These are phyloP conservation scores for Agrochola lota DNA, from an alignment of 2,888 invertebrate species.

Conservation along the genomic window DNA sequence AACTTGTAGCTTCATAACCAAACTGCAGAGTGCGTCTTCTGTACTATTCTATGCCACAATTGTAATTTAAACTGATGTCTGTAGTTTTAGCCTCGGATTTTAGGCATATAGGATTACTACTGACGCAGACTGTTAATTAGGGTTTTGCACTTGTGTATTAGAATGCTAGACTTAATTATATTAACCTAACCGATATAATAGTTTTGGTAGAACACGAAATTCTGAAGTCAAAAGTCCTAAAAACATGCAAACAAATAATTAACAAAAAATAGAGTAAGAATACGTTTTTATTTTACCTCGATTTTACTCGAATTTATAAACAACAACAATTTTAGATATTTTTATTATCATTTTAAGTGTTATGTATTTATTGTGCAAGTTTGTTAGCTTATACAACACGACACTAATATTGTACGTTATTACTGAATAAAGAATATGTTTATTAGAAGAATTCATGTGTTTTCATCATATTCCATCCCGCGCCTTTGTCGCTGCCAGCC, in stretches of 20 bases:
- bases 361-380: conserved; percentile 54
- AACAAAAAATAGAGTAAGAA: not conserved
- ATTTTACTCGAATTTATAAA: conserved; percentile 51
- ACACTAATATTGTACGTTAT: conserved; percentile 46
- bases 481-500: not conserved
- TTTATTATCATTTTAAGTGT: conserved; percentile 45
- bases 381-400: conserved; percentile 28
- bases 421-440: conserved; percentile 53
- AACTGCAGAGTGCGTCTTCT: too few relatives aligned
- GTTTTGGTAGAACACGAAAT: conserved; percentile 29
- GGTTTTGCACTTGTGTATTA: conserved; percentile 36
- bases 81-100: not conserved
- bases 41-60: too few relatives aligned
- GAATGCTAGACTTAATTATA: conserved; percentile 54
- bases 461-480: not conserved
- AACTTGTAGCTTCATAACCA: too few relatives aligned
- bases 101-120: not conserved
- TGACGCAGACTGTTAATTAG: conserved; percentile 34
- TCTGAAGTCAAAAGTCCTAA: not conserved
- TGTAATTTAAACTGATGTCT: not conserved
- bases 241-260: not conserved
- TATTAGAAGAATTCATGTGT: conserved; percentile 40
- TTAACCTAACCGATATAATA: conserved; percentile 8
- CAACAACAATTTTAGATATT: conserved; percentile 39
- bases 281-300: conserved; percentile 48